phyloP scores from a whole-genome alignment of 2,113 vertebrate genomes.

The Dryoscopus gambensis region DNA sequence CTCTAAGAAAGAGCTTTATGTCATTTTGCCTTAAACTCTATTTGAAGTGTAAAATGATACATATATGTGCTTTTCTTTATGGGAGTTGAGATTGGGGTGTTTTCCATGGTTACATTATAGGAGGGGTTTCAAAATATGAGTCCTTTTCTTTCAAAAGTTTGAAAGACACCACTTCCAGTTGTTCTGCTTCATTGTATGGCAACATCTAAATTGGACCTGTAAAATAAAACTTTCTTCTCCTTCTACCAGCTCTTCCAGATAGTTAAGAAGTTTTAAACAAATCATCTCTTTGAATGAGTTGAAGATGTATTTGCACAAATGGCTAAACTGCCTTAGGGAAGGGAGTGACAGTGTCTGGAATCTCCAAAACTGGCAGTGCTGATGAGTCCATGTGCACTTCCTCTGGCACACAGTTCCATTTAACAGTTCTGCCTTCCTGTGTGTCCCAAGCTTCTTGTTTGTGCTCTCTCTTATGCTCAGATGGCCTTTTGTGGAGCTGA shows the following conservation, averaged over 20 bases:
- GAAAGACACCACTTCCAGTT: background rate
- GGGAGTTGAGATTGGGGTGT: rapidly evolving
- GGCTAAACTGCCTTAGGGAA: background rate
- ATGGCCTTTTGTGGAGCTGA: background rate
- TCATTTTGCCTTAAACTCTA: background rate
- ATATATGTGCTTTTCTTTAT: background rate
- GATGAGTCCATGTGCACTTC: background rate
- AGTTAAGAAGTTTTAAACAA: background rate
- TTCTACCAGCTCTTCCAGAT: background rate
- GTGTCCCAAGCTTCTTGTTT: background rate
- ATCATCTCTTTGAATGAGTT: background rate
- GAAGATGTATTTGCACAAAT: background rate
- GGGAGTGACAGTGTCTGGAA: background rate
- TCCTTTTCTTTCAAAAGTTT: background rate
- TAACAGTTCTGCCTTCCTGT: background rate
- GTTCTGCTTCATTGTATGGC: background rate
- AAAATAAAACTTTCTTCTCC: background rate
- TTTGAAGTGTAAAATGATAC: background rate
- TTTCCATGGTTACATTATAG: background rate
- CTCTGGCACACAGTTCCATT: background rate
- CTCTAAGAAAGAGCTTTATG: background rate
- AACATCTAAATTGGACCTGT: background rate
- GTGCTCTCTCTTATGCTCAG: background rate
- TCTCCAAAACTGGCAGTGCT: background rate
- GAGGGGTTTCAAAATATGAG: background rate